A percentile compares a stretch with the other conserved stretches of the same genome.
Conservation (phyloP, 2,888 invertebrate species). For the Drosophila incognita region DNA sequence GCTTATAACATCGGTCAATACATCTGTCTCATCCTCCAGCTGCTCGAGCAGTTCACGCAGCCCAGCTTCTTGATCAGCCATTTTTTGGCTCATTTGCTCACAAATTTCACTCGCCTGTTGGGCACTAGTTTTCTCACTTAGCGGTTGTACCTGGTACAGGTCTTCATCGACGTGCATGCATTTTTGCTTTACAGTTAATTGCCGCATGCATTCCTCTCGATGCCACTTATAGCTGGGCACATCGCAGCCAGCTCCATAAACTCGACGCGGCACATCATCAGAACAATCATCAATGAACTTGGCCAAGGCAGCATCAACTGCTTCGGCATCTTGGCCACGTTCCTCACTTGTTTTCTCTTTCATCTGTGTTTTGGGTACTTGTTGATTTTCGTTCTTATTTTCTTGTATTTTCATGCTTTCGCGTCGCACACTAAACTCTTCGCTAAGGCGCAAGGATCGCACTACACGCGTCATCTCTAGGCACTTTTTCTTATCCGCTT, state of each 20-base stretch:
- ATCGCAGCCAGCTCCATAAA: constrained; percentile 55
- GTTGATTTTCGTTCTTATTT: neutral
- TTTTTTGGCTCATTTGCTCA: constrained; percentile 21
- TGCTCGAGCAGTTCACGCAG: constrained; percentile 65
- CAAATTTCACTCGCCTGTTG: constrained; percentile 49
- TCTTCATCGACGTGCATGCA: constrained; percentile 5
- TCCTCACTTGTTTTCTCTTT: neutral
- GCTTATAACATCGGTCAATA: constrained; percentile 40
- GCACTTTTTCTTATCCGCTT: constrained; percentile 23
- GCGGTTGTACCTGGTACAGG: neutral
- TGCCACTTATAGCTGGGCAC: constrained; percentile 48
- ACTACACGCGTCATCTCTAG: constrained; percentile 27
- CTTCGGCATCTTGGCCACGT: neutral
- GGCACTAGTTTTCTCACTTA: constrained; percentile 21
- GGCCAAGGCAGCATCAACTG: constrained; percentile 45
- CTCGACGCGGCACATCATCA: constrained; percentile 64
- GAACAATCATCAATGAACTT: constrained; percentile 49
- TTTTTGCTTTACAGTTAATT: constrained; percentile 31
- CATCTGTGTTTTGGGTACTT: neutral
- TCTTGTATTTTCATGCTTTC: constrained; percentile 27
- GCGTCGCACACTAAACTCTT: constrained; percentile 45
- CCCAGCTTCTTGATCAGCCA: constrained; percentile 66
- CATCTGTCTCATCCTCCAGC: constrained; percentile 69
- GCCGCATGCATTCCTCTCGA: constrained; percentile 54
- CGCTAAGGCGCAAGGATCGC: constrained; percentile 42